A percentile compares a stretch with the other conserved stretches of the same genome.
These are phyloP conservation scores for Pseudococcus jackbeardsleyi DNA, from an alignment of 2,888 invertebrate genomes.

Conservation along the genomic window DNA sequence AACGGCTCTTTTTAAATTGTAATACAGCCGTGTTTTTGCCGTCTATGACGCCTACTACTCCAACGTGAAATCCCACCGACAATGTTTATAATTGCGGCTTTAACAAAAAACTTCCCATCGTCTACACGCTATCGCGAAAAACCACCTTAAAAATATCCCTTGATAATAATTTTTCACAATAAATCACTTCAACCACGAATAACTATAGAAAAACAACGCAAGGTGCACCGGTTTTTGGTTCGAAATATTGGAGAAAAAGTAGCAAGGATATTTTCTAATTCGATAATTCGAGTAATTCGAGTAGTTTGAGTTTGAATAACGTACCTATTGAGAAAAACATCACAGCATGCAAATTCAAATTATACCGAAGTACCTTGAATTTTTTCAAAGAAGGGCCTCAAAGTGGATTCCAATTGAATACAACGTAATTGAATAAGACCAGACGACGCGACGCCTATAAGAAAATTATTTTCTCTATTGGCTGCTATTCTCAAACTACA, in stretches of 20 bases:
- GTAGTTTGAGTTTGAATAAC: not conserved
- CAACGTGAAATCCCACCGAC: not conserved
- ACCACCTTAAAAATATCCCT: constrained; percentile 24
- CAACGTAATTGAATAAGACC: not conserved
- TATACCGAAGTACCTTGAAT: not conserved
- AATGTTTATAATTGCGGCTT: constrained; percentile 7
- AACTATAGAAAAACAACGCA: not conserved
- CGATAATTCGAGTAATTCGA: not conserved
- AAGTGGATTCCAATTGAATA: not conserved
- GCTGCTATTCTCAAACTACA: not conserved
- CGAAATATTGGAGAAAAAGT: not conserved
- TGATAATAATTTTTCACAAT: not conserved
- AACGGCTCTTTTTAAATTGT: not conserved
- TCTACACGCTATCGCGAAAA: constrained; percentile 23
- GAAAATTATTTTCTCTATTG: not conserved
- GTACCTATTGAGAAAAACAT: too few relatives aligned
- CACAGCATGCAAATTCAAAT: not conserved
- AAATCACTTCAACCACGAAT: not conserved
- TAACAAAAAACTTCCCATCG: not conserved
- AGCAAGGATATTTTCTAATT: not conserved
- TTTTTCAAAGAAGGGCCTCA: too few relatives aligned
- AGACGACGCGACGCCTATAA: not conserved
- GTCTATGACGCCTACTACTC: constrained; percentile 11
- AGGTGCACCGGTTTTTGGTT: not conserved
- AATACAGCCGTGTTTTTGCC: constrained; percentile 9